Percentiles rank a stretch among this genome's conserved stretches.
Evolutionary conservation across 2,888 invertebrate species (phyloP).

Genomic region (Volucella bombylans): DNA sequence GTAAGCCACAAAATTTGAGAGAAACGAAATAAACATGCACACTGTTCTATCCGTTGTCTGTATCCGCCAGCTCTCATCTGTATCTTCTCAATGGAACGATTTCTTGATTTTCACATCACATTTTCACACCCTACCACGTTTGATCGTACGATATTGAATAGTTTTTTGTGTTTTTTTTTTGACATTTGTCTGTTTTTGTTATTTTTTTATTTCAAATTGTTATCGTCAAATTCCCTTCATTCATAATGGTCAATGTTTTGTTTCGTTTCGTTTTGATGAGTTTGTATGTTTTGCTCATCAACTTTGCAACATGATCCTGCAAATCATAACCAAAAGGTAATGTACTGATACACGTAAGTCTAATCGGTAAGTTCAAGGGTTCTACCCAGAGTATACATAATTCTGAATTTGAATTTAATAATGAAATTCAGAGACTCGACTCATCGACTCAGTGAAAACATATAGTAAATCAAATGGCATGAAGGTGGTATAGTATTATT

Average conservation of each 20-base stretch:
- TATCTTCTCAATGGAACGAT: conserved; percentile 23
- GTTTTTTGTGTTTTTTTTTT: background rate
- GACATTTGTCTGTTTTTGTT: background rate
- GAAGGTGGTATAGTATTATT: conserved; percentile 60
- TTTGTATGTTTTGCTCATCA: conserved; percentile 22
- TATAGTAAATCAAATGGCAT: conserved; percentile 70
- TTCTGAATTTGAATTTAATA: background rate
- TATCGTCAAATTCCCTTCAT: conserved; percentile 18
- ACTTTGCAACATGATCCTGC: conserved; percentile 17
- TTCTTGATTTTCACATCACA: background rate
- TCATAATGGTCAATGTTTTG: conserved; percentile 33
- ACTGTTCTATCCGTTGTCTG: conserved; percentile 6
- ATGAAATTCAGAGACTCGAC: background rate
- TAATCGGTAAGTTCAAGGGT: conserved; percentile 35
- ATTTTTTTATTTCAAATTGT: conserved; percentile 4
- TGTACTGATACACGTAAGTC: conserved; percentile 4
- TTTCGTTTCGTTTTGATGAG: conserved; percentile 23
- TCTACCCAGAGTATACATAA: background rate
- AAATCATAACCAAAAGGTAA: conserved; percentile 46
- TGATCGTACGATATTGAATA: conserved; percentile 35
- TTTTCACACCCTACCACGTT: background rate
- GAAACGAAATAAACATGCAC: conserved; percentile 8
- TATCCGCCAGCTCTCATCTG: conserved; percentile 21
- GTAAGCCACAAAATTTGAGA: conserved; percentile 31
- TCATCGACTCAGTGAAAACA: too few species aligned